phyloP scores from a whole-genome alignment of 2,888 invertebrate species.

The Synergus laeviventris region DNA sequence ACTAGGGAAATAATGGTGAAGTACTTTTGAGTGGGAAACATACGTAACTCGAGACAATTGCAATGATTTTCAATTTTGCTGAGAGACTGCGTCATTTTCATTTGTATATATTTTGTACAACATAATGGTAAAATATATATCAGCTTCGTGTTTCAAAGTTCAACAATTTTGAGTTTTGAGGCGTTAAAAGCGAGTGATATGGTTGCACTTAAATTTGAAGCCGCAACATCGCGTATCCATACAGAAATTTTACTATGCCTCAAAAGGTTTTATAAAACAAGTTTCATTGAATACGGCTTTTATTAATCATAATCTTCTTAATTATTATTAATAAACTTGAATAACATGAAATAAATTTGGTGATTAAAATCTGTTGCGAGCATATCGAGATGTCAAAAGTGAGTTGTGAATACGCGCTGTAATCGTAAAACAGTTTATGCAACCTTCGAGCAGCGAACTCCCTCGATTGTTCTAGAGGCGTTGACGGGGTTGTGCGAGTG shows the following conservation, averaged over 20 bases:
- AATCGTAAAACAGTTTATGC: slow-evolving; percentile 55
- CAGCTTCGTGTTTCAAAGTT: no score
- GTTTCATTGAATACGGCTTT: background rate
- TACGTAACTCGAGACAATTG: slow-evolving; percentile 6
- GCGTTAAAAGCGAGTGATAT: no score
- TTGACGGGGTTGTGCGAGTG: slow-evolving; percentile 56
- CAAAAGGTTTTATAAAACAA: slow-evolving; percentile 5
- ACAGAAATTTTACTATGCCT: no score
- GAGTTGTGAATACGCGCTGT: slow-evolving; percentile 33
- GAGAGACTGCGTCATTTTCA: background rate
- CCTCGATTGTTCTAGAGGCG: slow-evolving; percentile 70
- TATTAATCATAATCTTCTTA: slow-evolving; percentile 5
- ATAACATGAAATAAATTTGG: slow-evolving; percentile 4
- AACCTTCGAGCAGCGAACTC: slow-evolving; percentile 68
- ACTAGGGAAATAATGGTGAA: slow-evolving; percentile 28
- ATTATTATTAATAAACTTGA: slow-evolving; percentile 3
- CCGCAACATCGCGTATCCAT: no score
- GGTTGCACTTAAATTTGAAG: background rate
- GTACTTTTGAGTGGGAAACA: slow-evolving; percentile 17
- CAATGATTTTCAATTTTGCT: slow-evolving; percentile 16
- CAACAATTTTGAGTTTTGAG: no score
- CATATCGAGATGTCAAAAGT: background rate
- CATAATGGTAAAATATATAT: no score
- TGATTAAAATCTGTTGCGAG: slow-evolving; percentile 32
- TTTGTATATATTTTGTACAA: background rate